phyloP scores from a whole-genome alignment of 2,888 invertebrate species.

The Lutraria lutraria region DNA sequence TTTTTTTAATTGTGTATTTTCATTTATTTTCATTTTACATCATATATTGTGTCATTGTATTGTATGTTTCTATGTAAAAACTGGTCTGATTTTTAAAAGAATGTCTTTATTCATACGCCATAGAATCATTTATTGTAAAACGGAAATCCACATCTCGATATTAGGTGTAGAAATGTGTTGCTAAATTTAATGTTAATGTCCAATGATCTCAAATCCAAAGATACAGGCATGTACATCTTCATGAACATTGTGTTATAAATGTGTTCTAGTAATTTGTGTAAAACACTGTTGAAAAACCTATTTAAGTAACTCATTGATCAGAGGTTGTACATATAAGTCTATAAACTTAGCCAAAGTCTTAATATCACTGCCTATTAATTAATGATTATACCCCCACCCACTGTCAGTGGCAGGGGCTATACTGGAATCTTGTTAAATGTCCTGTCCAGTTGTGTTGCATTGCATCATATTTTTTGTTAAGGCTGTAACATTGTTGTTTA shows the following conservation, averaged over 20 bases:
- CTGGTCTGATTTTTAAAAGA: neutral
- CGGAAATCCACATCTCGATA: neutral
- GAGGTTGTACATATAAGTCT: too few species aligned
- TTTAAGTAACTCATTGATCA: neutral
- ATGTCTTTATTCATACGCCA: neutral
- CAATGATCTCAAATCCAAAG: slow-evolving; percentile 38
- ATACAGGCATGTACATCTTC: neutral
- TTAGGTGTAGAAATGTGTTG: neutral
- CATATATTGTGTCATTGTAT: neutral
- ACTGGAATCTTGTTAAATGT: too few species aligned
- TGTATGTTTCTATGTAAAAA: neutral
- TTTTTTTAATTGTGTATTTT: neutral
- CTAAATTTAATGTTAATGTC: neutral
- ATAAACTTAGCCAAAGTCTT: too few species aligned
- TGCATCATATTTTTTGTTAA: too few species aligned
- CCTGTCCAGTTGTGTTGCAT: too few species aligned
- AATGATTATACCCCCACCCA: too few species aligned
- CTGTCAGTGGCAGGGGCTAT: too few species aligned
- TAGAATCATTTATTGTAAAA: neutral
- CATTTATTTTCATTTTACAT: neutral
- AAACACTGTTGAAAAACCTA: neutral
- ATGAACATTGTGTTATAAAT: neutral
- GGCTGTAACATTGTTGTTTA: too few species aligned
- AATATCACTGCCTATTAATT: too few species aligned
- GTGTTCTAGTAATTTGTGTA: neutral